Evolutionary conservation across 37 sponge, comb jelly and placozoan genomes (phyloP).

Genomic region (Chondrilla cf. caribensis): DNA sequence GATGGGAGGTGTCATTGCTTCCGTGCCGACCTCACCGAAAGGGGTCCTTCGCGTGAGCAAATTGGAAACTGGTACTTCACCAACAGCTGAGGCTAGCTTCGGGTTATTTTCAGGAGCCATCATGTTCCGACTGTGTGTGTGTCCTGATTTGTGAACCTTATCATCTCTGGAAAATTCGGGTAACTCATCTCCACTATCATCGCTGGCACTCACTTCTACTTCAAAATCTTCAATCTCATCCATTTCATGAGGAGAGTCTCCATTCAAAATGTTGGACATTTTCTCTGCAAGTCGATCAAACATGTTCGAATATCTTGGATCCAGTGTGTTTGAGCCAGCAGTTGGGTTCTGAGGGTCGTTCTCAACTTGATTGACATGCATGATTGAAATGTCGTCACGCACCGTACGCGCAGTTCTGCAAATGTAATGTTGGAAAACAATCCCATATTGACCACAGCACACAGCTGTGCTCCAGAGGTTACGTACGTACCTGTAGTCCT

Average conservation of each 20-base stretch:
- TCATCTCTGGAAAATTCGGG: neutral
- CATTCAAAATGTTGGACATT: neutral
- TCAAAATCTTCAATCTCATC: conserved; percentile 23
- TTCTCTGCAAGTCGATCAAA: conserved; percentile 6
- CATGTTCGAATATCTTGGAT: neutral
- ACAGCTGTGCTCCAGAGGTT: too few relatives aligned
- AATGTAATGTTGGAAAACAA: too few relatives aligned
- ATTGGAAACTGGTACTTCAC: too few relatives aligned
- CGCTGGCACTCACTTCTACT: conserved; percentile 16
- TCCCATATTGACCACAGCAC: too few relatives aligned
- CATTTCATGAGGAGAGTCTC: neutral
- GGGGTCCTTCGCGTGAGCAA: too few relatives aligned
- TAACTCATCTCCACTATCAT: conserved; percentile 23
- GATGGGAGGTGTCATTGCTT: neutral
- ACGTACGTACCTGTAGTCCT: neutral
- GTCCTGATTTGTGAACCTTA: too few relatives aligned
- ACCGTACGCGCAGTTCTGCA: neutral
- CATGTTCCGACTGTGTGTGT: too few relatives aligned
- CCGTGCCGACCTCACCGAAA: too few relatives aligned
- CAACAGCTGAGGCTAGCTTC: too few relatives aligned
- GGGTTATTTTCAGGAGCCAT: too few relatives aligned
- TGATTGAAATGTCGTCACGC: conserved; percentile 1
- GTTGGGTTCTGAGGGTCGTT: neutral
- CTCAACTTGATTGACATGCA: neutral
- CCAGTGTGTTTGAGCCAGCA: neutral